Evolutionary conservation across 2,797 vertebrate genomes (phyloP).

Genomic region (Enteromius viviparus): DNA sequence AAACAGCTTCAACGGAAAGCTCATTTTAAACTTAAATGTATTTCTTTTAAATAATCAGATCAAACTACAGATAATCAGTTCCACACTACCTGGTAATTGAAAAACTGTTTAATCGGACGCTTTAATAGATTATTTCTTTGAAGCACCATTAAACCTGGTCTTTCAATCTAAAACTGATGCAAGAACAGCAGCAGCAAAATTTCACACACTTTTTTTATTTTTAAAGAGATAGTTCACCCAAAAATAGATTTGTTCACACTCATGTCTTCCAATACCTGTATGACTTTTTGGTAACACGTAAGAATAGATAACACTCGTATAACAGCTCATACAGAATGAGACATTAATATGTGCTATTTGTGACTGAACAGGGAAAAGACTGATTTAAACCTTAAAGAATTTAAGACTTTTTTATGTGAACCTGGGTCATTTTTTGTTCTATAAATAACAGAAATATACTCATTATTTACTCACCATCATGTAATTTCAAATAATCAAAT

Average conservation of each 20-base stretch:
- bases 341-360: too few species aligned
- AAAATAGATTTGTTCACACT: background rate
- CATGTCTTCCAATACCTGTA: background rate
- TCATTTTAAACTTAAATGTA: conserved; percentile 52
- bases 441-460: background rate
- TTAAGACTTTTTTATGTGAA: background rate
- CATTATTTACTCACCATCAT: background rate
- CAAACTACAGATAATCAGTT: conserved; percentile 42
- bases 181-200: conserved; percentile 7
- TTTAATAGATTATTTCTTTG: conserved; percentile 52
- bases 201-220: background rate
- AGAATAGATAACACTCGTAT: too few species aligned
- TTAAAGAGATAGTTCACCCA: background rate
- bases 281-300: background rate
- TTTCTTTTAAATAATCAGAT: conserved; percentile 50
- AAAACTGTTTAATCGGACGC: conserved; percentile 51
- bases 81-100: conserved; percentile 55
- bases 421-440: background rate
- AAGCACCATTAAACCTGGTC: conserved; percentile 43
- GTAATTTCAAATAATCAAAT: background rate
- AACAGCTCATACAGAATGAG: too few species aligned
- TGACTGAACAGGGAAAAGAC: background rate
- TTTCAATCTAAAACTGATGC: conserved; percentile 6
- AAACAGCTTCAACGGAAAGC: conserved; percentile 37
- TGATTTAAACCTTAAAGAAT: background rate